phyloP scores from a whole-genome alignment of 2,113 vertebrate genomes.

The Phaethon lepturus region DNA sequence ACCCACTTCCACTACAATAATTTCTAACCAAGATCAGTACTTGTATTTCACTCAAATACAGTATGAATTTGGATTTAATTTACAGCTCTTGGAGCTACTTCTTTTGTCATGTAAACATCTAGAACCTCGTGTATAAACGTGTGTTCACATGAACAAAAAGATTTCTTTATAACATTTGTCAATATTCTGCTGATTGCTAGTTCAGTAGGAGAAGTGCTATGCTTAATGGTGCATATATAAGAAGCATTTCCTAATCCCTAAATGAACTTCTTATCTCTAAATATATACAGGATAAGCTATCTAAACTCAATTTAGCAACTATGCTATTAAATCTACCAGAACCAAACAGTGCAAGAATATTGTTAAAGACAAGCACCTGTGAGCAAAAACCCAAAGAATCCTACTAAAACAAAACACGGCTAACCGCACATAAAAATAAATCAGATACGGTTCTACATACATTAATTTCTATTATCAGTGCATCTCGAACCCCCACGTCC shows the following conservation, averaged over 20 bases:
- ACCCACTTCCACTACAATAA: neutral
- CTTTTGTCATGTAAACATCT: neutral
- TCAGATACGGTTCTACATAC: neutral
- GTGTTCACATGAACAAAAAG: constrained; percentile 63
- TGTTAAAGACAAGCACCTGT: constrained; percentile 45
- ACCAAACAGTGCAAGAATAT: constrained; percentile 51
- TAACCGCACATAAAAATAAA: constrained; percentile 34
- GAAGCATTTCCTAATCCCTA: constrained; percentile 81
- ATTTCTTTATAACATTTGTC: constrained; percentile 82
- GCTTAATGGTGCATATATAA: constrained; percentile 83
- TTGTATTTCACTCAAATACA: neutral
- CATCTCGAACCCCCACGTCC: neutral
- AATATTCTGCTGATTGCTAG: constrained; percentile 81
- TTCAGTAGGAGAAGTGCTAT: constrained; percentile 79
- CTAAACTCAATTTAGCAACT: constrained; percentile 77
- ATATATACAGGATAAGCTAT: constrained; percentile 80
- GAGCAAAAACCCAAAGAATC: neutral
- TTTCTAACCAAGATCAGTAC: neutral
- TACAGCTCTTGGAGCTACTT: neutral
- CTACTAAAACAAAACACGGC: neutral
- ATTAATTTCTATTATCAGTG: neutral
- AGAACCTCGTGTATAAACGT: neutral
- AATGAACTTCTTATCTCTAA: constrained; percentile 84
- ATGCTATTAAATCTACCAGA: constrained; percentile 67
- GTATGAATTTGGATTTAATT: constrained; percentile 3